phyloP scores from a whole-genome alignment of 2,888 invertebrate genomes.

The Lasiommata megera region DNA sequence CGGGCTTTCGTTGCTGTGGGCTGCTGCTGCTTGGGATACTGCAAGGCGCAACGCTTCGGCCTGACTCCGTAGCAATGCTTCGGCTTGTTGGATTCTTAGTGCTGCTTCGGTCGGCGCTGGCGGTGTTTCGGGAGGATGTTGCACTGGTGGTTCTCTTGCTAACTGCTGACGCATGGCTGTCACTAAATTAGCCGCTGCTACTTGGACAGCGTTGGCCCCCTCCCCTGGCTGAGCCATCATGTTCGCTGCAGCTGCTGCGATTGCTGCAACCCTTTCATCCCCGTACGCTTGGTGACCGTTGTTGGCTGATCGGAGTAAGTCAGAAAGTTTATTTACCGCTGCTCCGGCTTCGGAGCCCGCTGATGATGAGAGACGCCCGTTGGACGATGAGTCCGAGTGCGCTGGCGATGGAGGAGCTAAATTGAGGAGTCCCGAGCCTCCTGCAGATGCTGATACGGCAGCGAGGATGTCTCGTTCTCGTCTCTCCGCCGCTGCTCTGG shows the following conservation, averaged over 20 bases:
- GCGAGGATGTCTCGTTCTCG: slow-evolving; percentile 91
- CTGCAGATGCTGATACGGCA: slow-evolving; percentile 84
- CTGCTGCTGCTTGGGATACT: slow-evolving; percentile 86
- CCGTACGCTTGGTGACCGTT: slow-evolving; percentile 84
- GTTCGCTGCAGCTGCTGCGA: slow-evolving; percentile 84
- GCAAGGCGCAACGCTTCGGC: slow-evolving; percentile 92
- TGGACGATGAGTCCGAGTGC: slow-evolving; percentile 93
- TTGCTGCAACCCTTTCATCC: slow-evolving; percentile 86
- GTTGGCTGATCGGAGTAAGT: slow-evolving; percentile 83
- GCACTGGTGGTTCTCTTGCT: slow-evolving; percentile 80
- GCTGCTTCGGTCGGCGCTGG: slow-evolving; percentile 90
- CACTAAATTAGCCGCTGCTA: slow-evolving; percentile 88
- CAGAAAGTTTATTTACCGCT: slow-evolving; percentile 81
- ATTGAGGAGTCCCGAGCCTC: slow-evolving; percentile 83
- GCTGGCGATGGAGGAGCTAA: slow-evolving; percentile 92
- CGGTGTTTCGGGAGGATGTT: slow-evolving; percentile 88
- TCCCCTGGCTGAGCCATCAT: slow-evolving; percentile 83
- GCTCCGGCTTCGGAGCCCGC: slow-evolving; percentile 88
- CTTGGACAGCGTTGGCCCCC: slow-evolving; percentile 85
- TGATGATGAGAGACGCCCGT: slow-evolving; percentile 90
- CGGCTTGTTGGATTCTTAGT: slow-evolving; percentile 88
- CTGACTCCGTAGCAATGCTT: slow-evolving; percentile 90
- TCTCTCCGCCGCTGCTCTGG: slow-evolving; percentile 94
- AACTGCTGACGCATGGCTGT: slow-evolving; percentile 87
- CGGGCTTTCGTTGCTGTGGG: slow-evolving; percentile 65